These are phyloP conservation scores for Aramus guarauna DNA, from an alignment of 2,113 vertebrate genomes.

Conservation along the genomic window DNA sequence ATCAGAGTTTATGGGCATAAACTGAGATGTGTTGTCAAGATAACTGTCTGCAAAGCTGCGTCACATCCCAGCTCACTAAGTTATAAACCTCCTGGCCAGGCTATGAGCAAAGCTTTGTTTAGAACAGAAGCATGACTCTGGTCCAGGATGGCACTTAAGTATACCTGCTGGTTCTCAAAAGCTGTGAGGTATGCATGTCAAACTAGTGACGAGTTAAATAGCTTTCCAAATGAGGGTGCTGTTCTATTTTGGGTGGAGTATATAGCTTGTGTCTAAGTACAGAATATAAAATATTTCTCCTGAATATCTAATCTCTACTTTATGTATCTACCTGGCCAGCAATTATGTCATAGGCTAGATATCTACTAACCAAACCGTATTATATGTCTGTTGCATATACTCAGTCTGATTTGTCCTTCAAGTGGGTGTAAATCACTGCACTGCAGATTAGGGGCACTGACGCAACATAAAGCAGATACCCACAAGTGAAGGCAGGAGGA, in stretches of 20 bases:
- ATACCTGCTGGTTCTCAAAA: not conserved
- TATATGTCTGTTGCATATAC: fast-evolving
- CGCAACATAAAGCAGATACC: not conserved
- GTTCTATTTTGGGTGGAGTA: not conserved
- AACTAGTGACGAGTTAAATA: not conserved
- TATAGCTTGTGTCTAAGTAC: not conserved
- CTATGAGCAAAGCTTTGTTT: not conserved
- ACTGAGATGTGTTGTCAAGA: not conserved
- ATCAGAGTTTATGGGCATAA: not conserved
- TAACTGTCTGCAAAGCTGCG: not conserved
- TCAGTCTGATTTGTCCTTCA: not conserved
- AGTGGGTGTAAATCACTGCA: not conserved
- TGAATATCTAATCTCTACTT: not conserved
- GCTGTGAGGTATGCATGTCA: not conserved
- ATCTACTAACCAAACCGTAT: too few species aligned
- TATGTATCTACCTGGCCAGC: not conserved
- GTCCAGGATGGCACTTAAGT: not conserved
- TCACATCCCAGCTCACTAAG: not conserved
- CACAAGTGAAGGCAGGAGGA: not conserved
- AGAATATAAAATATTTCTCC: not conserved
- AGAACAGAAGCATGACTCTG: not conserved
- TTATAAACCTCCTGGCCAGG: not conserved
- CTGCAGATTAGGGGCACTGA: not conserved
- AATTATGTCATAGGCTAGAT: not conserved
- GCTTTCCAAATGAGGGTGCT: not conserved